Conservation (phyloP, 30 jellyfish, hydroid and myxozoan species). For the Euphysa ruthae region DNA sequence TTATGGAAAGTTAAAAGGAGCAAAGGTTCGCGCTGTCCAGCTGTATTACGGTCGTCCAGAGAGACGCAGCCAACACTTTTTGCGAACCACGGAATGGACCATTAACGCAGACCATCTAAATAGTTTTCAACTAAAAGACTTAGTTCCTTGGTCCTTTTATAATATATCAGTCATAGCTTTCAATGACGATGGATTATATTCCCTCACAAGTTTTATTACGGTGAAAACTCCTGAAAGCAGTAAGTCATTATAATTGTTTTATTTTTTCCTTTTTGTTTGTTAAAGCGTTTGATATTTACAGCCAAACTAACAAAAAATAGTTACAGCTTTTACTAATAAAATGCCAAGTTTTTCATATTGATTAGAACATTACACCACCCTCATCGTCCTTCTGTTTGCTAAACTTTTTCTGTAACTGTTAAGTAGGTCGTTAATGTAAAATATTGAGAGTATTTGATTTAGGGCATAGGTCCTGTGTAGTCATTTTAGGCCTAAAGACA, state of each 20-base stretch:
- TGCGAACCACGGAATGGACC: neutral
- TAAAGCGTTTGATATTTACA: too few species aligned
- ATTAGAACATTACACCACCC: too few species aligned
- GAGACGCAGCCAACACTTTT: neutral
- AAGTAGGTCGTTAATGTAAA: too few species aligned
- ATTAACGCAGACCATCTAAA: neutral
- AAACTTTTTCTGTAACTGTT: too few species aligned
- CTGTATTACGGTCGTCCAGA: neutral
- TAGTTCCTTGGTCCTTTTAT: conserved; percentile 66
- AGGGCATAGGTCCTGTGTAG: too few species aligned
- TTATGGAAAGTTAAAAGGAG: conserved; percentile 4
- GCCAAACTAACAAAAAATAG: too few species aligned
- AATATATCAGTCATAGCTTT: conserved; percentile 55
- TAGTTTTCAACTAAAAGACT: conserved; percentile 32
- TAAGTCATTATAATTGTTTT: neutral
- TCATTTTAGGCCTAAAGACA: too few species aligned
- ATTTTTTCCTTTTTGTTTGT: too few species aligned
- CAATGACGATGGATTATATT: conserved; percentile 14
- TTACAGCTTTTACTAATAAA: too few species aligned
- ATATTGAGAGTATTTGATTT: too few species aligned
- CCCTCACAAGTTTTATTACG: neutral
- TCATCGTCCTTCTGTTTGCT: too few species aligned
- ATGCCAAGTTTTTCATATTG: too few species aligned
- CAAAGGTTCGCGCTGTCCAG: neutral
- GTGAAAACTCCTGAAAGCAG: conserved; percentile 7